Evolutionary conservation across 2,113 vertebrate species (phyloP).

Genomic region (Bolborhynchus lineola): DNA sequence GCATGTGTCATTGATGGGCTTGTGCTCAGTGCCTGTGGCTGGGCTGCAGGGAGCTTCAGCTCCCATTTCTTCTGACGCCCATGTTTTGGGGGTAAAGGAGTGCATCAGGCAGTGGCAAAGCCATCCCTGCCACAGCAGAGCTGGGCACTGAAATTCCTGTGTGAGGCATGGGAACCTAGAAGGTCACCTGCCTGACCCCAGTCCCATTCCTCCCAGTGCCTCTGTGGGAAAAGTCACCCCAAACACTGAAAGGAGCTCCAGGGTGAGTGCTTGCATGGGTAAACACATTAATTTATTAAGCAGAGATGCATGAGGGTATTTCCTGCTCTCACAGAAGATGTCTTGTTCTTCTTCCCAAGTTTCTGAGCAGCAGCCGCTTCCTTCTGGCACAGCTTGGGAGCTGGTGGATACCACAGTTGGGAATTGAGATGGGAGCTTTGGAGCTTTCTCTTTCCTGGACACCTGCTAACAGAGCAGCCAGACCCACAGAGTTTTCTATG

Average conservation of each 20-base stretch:
- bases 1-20: background rate
- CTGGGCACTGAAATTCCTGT: background rate
- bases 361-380: background rate
- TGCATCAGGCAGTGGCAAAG: background rate
- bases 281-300: background rate
- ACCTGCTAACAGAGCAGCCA: background rate
- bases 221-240: background rate
- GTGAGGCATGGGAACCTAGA: background rate
- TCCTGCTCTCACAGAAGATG: background rate
- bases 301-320: background rate
- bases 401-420: fast-evolving
- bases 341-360: background rate
- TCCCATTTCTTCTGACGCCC: background rate
- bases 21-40: fast-evolving
- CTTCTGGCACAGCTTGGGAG: background rate
- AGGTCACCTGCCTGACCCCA: fast-evolving
- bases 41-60: background rate
- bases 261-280: fast-evolving
- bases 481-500: background rate
- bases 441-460: background rate
- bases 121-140: fast-evolving
- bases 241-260: background rate
- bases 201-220: fast-evolving
- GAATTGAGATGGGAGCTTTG: background rate
- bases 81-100: fast-evolving